Evolutionary conservation across 2,113 vertebrate genomes (phyloP), one percentile per base, ranked within the genome.

Genomic region (Channa maculata): DNA sequence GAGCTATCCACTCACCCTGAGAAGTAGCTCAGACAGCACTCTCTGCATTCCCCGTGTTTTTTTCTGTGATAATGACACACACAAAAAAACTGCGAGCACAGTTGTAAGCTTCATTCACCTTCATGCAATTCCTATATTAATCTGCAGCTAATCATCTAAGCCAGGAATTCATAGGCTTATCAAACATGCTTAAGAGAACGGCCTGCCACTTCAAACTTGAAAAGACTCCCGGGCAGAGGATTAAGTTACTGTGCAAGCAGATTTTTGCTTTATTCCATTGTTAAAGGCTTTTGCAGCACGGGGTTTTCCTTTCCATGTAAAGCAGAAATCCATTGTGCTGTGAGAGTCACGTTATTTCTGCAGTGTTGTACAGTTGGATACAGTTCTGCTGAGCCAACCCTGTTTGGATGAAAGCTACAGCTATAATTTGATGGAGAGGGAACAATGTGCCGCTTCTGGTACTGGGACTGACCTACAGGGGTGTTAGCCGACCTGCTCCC

Each of bases 141-240:
- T 75, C 65, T 69, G 62, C 55, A 67, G 52, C 64, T 77, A 82
- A 82, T 82, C 74, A 74, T 59, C 72, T 63, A 45, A 63, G 41
- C 6, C 61, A 61, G 81, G 53, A 65, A 81, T 71, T 74, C 57
- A 75, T 50, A 36, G 61, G 70, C 72, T 73, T 79, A 79, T 69
- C 69, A 72, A 66, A 71, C 14, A 3, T 24, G 54, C 63, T 71
- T 50, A 67, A 54, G 50, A 53, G 57, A 77, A 65, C 2, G 36
- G 55, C 46, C 43, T 39, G 37, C 12, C 69, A 43, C 50, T 53
- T 80, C 63, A 59, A 55, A 61, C 10, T 57, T 37, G 44, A 61
- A 71, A 54, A 46, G 43, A 62, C 70, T 44, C 55, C 68, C 63
- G 12, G 33, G 53, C 6, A 33, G 34, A 65, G 52, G 65, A 60